A percentile compares a stretch with the other conserved stretches of the same genome.
Evolutionary conservation across 1,140 invertebrate species (phyloP).

Genomic region (Leptonema lineaticorne): DNA sequence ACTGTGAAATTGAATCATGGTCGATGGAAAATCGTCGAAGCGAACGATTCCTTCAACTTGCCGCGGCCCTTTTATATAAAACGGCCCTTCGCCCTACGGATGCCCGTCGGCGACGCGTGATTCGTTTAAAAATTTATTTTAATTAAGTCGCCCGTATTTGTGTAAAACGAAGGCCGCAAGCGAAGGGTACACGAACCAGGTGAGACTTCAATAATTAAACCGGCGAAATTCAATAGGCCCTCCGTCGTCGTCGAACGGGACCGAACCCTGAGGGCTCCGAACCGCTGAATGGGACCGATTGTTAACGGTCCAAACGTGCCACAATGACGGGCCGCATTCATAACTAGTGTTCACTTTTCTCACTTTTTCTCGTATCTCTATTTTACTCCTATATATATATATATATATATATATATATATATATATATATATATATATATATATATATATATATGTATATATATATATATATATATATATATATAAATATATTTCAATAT

Average conservation of each 20-base stretch:
- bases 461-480: neutral
- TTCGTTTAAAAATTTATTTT: conserved; percentile 21
- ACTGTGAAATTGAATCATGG: neutral
- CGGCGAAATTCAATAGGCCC: conserved; percentile 18
- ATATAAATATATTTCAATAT: neutral
- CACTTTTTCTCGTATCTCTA: no score
- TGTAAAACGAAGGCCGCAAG: neutral
- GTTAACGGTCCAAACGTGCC: neutral
- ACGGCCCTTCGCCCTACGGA: no score
- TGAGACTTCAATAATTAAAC: conserved; percentile 26
- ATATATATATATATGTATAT: neutral
- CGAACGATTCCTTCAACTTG: no score
- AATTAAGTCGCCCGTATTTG: conserved; percentile 14
- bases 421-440: neutral
- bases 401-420: neutral
- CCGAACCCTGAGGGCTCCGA: neutral
- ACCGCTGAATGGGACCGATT: neutral
- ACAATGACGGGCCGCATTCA: neutral
- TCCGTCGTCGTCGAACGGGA: neutral
- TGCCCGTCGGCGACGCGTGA: neutral
- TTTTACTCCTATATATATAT: neutral
- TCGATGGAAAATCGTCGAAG: neutral
- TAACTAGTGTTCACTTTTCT: neutral
- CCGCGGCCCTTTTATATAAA: no score
- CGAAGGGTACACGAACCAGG: conserved; percentile 1